Base-by-base conservation (phyloP, 2,888 invertebrate species). In the Drosophila stalkeri region DNA sequence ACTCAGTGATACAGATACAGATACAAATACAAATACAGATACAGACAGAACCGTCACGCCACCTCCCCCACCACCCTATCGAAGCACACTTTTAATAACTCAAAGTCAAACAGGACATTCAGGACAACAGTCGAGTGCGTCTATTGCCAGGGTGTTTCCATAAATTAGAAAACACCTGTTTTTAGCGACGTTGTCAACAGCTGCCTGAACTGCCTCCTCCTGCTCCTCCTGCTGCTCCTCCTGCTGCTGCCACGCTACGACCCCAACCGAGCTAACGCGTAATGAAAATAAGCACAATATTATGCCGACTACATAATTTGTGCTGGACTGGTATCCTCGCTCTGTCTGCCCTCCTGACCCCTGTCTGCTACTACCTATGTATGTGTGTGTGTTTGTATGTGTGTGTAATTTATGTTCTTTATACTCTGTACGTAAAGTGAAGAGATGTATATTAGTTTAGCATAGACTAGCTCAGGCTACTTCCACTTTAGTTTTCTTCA, bases 361-460 rank as follows among this genome's bases (percentile, higher is more conserved):
- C 55, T 33, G 49, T 18, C 46, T 52, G 37, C 57, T 51, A 1
- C n/a, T 37, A 31, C 41, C 54, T 54, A 18, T 18, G 31, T 9
- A 9, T 43, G 14, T 23, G 23, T 31, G 11, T 33, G 44, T 46
- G 49, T 51, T 67, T 54, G 69, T 43, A 33, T 77, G 62, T 71
- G 65, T 57, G 75, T 72, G 81, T 91, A 92, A 92, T 91, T 91
- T 91, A 91, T 91, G 91, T 77, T 89, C 82, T 86, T 75, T 85
- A 41, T 12, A 18, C 55, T 31, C 41, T 55, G 18, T 31, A 4
- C 1, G 3, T 16, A 9, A n/a, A 2, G 12, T 16, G 5, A 41
- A 43, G 4, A 27, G 7, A 8, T 0, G 27, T 3, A 31, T 55
- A 55, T 55, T 27, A 5, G 54, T 12, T 55, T n/a, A 1, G n/a